These are phyloP conservation scores for Elaphurus davidianus DNA, from an alignment of 2,113 vertebrate genomes.

Conservation along the genomic window DNA sequence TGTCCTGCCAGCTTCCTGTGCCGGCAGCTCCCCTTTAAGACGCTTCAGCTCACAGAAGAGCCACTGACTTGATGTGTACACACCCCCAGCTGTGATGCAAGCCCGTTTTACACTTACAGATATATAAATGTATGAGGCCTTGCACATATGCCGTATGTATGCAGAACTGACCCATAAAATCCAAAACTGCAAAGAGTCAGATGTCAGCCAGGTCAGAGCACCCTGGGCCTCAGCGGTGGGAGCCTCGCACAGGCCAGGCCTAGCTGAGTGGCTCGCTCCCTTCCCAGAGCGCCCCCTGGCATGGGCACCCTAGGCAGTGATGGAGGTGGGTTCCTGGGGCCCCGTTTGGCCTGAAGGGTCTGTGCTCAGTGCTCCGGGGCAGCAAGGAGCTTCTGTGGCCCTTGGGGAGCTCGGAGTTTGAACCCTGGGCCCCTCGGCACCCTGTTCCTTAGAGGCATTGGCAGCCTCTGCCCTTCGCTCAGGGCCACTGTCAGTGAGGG, in stretches of 20 bases:
- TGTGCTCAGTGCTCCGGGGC: slow-evolving; percentile 56
- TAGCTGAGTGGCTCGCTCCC: not conserved
- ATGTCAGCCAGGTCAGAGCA: slow-evolving; percentile 49
- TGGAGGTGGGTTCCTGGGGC: slow-evolving; percentile 55
- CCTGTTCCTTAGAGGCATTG: slow-evolving; percentile 27
- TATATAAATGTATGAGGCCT: slow-evolving; percentile 65
- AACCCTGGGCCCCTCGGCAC: not conserved
- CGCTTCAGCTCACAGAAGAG: slow-evolving; percentile 23
- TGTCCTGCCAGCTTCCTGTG: slow-evolving; percentile 16
- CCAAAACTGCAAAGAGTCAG: slow-evolving; percentile 66
- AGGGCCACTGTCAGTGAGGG: not conserved
- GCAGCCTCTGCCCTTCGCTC: slow-evolving; percentile 29
- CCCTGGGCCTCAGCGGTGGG: not conserved
- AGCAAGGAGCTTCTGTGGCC: slow-evolving; percentile 48
- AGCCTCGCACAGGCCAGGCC: slow-evolving; percentile 42
- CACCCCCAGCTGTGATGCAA: not conserved
- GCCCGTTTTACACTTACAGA: slow-evolving; percentile 44
- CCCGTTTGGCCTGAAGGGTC: slow-evolving; percentile 58
- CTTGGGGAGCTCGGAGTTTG: slow-evolving; percentile 28
- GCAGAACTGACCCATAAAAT: slow-evolving; percentile 71
- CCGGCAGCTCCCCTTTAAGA: not conserved
- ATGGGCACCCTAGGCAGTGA: slow-evolving; percentile 64
- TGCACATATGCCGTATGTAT: slow-evolving; percentile 65
- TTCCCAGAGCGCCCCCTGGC: slow-evolving; percentile 48
- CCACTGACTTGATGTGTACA: slow-evolving; percentile 12